Evolutionary conservation across 1,140 invertebrate species (phyloP).

Genomic region (Eumeta japonica): DNA sequence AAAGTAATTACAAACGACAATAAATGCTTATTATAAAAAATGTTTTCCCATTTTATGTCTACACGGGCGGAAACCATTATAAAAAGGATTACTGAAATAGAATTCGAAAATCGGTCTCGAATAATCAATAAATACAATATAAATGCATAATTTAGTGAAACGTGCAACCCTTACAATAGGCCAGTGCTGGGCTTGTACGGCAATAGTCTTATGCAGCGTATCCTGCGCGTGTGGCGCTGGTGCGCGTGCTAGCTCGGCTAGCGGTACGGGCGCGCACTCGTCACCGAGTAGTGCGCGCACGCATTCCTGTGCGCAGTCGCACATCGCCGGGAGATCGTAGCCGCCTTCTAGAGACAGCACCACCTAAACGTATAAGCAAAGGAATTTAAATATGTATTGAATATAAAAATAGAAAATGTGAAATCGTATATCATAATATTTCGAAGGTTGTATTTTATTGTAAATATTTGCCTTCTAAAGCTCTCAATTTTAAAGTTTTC

Average conservation of each 20-base stretch:
- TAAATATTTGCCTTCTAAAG: too few relatives aligned
- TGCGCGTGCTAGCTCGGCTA: constrained; percentile 74
- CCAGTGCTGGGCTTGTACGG: constrained; percentile 66
- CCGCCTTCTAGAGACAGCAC: constrained; percentile 91
- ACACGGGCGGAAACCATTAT: too few relatives aligned
- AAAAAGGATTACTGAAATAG: too few relatives aligned
- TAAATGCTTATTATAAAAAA: too few relatives aligned
- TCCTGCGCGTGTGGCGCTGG: constrained; percentile 84
- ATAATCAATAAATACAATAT: background rate
- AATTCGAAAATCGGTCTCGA: too few relatives aligned
- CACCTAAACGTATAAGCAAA: constrained; percentile 51
- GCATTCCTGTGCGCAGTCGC: constrained; percentile 96
- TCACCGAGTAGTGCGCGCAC: constrained; percentile 89
- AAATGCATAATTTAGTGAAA: background rate
- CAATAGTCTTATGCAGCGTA: constrained; percentile 83
- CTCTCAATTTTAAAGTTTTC: too few relatives aligned
- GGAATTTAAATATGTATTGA: too few relatives aligned
- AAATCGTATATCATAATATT: too few relatives aligned
- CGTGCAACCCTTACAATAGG: constrained; percentile 17
- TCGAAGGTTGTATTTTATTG: too few relatives aligned
- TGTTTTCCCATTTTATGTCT: too few relatives aligned
- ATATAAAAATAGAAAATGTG: constrained; percentile 2
- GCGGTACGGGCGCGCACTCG: constrained; percentile 70
- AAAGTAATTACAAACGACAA: too few relatives aligned
- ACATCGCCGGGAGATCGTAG: constrained; percentile 94